Percentiles rank a stretch among this genome's conserved stretches.
Conservation (phyloP, 2,797 vertebrate species). For the Loris lydekkerianus region DNA sequence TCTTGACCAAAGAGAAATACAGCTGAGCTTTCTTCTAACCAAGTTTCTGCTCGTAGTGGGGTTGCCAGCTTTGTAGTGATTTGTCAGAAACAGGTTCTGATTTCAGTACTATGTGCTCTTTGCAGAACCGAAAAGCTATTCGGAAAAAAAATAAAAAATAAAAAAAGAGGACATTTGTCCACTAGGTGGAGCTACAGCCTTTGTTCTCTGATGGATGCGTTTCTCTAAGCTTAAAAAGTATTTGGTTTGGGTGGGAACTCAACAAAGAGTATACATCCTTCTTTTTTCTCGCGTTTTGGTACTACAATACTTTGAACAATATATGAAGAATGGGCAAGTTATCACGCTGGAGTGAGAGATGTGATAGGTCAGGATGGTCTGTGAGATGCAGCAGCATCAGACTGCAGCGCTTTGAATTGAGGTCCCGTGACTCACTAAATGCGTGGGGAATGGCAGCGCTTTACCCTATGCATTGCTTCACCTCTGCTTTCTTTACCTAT, state of each 20-base stretch:
- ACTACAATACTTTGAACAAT: conserved; percentile 36
- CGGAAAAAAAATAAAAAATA: not conserved
- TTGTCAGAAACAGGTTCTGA: not conserved
- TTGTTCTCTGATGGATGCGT: conserved; percentile 63
- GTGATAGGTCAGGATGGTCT: not conserved
- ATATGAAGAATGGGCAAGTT: conserved; percentile 8
- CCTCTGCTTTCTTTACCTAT: not conserved
- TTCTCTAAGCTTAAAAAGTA: no score
- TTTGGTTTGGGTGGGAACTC: conserved; percentile 54
- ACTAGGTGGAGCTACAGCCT: conserved; percentile 87
- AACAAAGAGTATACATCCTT: not conserved
- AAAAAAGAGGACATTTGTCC: conserved; percentile 60
- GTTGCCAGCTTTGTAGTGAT: not conserved
- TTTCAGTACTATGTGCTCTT: not conserved
- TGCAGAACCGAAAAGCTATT: not conserved
- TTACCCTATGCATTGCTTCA: not conserved
- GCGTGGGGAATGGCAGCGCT: not conserved
- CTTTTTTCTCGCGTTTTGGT: conserved; percentile 12
- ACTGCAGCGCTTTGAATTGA: not conserved
- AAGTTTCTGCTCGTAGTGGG: not conserved
- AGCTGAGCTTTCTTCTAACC: not conserved
- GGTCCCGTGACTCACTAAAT: not conserved
- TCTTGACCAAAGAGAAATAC: not conserved
- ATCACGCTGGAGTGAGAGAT: not conserved
- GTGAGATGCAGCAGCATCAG: not conserved